Evolutionary conservation across 1,140 invertebrate species (phyloP).

Genomic region (Aleiodes sp.): DNA sequence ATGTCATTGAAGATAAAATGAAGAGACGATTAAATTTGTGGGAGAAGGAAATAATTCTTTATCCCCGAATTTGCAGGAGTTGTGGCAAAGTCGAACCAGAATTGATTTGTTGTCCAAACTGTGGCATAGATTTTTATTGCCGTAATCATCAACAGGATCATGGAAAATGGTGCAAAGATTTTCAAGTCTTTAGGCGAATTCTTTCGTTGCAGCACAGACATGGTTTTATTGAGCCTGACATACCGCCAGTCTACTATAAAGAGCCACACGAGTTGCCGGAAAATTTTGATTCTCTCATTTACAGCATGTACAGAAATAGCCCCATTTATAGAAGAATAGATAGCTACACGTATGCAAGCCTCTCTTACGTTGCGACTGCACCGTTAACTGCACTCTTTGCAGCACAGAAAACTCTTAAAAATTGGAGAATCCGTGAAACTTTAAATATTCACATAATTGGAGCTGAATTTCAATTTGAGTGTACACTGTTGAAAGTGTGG

Average conservation of each 20-base stretch:
- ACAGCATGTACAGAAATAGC: slow-evolving; percentile 64
- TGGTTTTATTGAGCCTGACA: slow-evolving; percentile 67
- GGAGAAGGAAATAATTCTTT: slow-evolving; percentile 75
- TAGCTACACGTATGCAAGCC: slow-evolving; percentile 69
- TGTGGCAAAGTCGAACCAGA: slow-evolving; percentile 66
- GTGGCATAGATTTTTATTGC: slow-evolving; percentile 66
- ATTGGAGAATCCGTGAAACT: slow-evolving; percentile 46
- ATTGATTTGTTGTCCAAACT: slow-evolving; percentile 67
- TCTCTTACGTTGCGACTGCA: slow-evolving; percentile 73
- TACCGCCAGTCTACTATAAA: slow-evolving; percentile 62
- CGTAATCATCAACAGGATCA: slow-evolving; percentile 49
- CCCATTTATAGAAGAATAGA: slow-evolving; percentile 66
- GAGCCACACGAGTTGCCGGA: slow-evolving; percentile 52
- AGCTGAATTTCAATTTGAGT: slow-evolving; percentile 78
- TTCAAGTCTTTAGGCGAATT: slow-evolving; percentile 54
- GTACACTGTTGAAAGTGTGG: slow-evolving; percentile 74
- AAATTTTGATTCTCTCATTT: slow-evolving; percentile 65
- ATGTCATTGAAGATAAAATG: slow-evolving; percentile 69
- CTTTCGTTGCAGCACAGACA: slow-evolving; percentile 54
- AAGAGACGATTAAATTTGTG: slow-evolving; percentile 70
- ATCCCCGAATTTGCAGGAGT: slow-evolving; percentile 70
- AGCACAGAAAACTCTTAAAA: slow-evolving; percentile 61
- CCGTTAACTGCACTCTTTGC: slow-evolving; percentile 72
- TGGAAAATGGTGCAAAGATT: slow-evolving; percentile 54
- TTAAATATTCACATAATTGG: slow-evolving; percentile 71